Percentiles rank a stretch among this genome's conserved stretches.
phyloP scores from a whole-genome alignment of 2,797 vertebrate genomes.

The Eulemur rubriventer region DNA sequence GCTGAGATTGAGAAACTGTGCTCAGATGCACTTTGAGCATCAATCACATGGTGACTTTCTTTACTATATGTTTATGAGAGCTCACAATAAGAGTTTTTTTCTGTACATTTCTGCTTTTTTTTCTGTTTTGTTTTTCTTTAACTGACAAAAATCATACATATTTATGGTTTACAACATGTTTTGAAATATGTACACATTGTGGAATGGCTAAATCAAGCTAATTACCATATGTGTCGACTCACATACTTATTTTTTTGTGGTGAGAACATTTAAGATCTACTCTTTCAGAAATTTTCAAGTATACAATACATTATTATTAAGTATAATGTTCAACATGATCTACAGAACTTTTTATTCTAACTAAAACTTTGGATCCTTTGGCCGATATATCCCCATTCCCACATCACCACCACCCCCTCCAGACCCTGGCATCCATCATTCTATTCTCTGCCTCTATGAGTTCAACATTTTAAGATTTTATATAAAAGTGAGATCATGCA shows the following conservation, averaged over 20 bases:
- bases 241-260: neutral
- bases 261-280: neutral
- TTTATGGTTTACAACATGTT: neutral
- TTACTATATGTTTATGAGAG: neutral
- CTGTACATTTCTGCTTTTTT: neutral
- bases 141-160: neutral
- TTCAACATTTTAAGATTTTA: neutral
- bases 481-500: neutral
- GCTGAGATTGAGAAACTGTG: neutral
- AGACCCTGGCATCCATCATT: neutral
- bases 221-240: neutral
- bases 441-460: neutral
- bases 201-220: neutral
- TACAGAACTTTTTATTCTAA: neutral
- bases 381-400: neutral
- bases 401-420: neutral
- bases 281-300: neutral
- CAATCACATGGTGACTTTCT: neutral
- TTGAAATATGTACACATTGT: neutral
- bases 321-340: neutral
- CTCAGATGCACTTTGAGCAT: neutral
- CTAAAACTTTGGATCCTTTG: neutral
- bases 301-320: neutral
- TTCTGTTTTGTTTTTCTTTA: neutral
- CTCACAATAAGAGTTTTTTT: neutral